Conservation (phyloP, 2,888 invertebrate genomes). For the Agrochola lota region DNA sequence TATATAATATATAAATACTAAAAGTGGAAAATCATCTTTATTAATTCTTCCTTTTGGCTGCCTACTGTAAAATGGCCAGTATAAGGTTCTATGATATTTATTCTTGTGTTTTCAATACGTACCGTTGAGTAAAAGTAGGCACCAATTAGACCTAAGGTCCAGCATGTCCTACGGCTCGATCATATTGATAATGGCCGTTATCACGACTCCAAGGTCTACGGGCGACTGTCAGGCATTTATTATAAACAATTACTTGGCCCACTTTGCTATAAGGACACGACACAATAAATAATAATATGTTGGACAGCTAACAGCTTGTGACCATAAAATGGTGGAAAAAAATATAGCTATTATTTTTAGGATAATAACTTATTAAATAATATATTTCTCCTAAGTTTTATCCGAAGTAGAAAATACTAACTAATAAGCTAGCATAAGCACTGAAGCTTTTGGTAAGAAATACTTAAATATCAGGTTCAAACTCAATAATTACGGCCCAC, state of each 20-base stretch:
- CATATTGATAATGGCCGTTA: slow-evolving; percentile 60
- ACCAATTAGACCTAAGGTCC: slow-evolving; percentile 42
- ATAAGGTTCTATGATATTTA: not conserved
- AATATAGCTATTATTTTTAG: not conserved
- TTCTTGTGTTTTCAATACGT: not conserved
- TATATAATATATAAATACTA: too few relatives aligned
- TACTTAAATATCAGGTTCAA: not conserved
- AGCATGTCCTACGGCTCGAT: slow-evolving; percentile 31
- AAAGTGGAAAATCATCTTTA: not conserved
- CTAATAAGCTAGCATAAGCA: not conserved
- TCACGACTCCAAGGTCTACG: slow-evolving; percentile 61
- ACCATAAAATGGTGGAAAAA: slow-evolving; percentile 35
- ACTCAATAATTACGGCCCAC: not conserved
- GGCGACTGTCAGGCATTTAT: slow-evolving; percentile 61
- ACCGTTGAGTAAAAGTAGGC: not conserved
- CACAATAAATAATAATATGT: slow-evolving; percentile 52
- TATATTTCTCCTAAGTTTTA: not conserved
- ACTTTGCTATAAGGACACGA: slow-evolving; percentile 63
- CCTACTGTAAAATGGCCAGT: not conserved
- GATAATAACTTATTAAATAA: not conserved
- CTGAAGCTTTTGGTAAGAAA: not conserved
- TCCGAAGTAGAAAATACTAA: not conserved
- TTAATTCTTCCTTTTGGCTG: not conserved
- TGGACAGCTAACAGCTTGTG: slow-evolving; percentile 15
- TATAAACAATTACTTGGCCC: slow-evolving; percentile 67